These are phyloP conservation scores for Ascaphus truei DNA, from an alignment of 2,113 vertebrate genomes.

Conservation along the genomic window DNA sequence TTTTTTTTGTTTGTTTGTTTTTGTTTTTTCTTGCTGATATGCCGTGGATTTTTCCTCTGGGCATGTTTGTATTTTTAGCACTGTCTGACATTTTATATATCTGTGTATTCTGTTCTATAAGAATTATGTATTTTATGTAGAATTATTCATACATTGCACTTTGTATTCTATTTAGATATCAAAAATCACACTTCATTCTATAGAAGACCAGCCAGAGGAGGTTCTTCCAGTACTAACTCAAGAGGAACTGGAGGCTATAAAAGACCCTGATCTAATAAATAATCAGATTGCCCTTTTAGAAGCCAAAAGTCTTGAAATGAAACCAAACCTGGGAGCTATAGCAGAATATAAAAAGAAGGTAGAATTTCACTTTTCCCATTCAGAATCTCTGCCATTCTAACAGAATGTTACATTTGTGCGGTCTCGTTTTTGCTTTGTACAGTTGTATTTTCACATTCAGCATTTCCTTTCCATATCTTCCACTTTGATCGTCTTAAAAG, in stretches of 20 bases:
- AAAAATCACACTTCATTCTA: slow-evolving; percentile 72
- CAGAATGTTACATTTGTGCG: too few relatives aligned
- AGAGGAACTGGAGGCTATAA: slow-evolving; percentile 70
- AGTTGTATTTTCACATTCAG: too few relatives aligned
- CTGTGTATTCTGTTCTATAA: neutral
- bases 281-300: slow-evolving; percentile 85
- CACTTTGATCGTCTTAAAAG: too few relatives aligned
- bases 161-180: slow-evolving; percentile 62
- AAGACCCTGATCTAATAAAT: slow-evolving; percentile 68
- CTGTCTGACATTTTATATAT: neutral
- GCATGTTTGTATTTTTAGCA: neutral
- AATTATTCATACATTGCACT: neutral
- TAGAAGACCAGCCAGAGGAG: slow-evolving; percentile 70
- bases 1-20: neutral
- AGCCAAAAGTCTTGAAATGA: slow-evolving; percentile 76
- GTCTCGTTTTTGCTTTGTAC: too few relatives aligned
- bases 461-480: too few relatives aligned
- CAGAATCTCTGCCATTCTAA: too few relatives aligned
- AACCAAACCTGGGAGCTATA: slow-evolving; percentile 87
- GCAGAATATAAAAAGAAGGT: slow-evolving; percentile 89
- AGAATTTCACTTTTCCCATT: too few relatives aligned
- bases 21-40: neutral
- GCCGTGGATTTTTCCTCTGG: neutral
- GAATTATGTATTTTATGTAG: neutral
- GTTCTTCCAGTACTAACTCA: slow-evolving; percentile 62